These are phyloP conservation scores for Thunnus thynnus DNA, from an alignment of 2,113 vertebrate genomes.

Conservation along the genomic window DNA sequence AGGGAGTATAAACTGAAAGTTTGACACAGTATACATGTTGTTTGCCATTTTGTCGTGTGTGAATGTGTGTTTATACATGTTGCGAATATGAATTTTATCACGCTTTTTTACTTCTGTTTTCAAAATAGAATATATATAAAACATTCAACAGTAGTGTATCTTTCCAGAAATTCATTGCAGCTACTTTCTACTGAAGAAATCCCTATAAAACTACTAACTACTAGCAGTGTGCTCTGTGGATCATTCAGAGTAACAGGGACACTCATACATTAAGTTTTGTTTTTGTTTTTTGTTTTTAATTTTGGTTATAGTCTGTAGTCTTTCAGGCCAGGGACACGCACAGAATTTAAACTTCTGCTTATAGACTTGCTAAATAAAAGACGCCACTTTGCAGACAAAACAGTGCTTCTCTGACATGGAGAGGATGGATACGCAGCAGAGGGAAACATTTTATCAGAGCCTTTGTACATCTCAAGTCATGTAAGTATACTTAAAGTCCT, in stretches of 20 bases:
- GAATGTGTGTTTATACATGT: too few species aligned
- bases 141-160: neutral
- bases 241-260: neutral
- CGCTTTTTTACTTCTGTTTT: too few species aligned
- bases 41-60: too few species aligned
- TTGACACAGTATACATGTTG: too few species aligned
- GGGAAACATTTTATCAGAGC: constrained; percentile 80
- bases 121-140: neutral
- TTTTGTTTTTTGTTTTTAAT: neutral
- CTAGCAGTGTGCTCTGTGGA: neutral
- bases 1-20: too few species aligned
- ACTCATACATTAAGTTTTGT: neutral
- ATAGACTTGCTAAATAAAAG: constrained; percentile 32
- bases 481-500: constrained; percentile 78
- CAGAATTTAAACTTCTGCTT: constrained; percentile 10
- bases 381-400: constrained; percentile 25
- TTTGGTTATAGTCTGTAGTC: neutral
- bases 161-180: neutral
- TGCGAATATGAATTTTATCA: too few species aligned
- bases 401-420: constrained; percentile 48
- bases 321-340: neutral
- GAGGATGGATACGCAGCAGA: constrained; percentile 64
- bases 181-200: neutral
- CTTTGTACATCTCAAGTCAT: constrained; percentile 78
- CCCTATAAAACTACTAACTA: neutral